Percentiles rank a stretch among this genome's conserved stretches.
Evolutionary conservation across 1,140 invertebrate genomes (phyloP).

Genomic region (Trichonephila clavipes): DNA sequence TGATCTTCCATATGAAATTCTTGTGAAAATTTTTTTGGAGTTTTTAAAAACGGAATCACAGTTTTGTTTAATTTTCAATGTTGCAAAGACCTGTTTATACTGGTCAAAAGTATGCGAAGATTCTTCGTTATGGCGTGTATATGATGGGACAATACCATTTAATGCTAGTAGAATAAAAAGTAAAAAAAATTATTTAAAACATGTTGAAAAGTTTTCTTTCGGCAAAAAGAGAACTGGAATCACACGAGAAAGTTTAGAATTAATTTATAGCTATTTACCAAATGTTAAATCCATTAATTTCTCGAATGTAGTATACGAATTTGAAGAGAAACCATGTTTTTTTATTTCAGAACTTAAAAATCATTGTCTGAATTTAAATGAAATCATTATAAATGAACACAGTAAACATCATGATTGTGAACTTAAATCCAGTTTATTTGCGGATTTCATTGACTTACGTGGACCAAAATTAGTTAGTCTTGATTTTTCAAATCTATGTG

Average conservation of each 20-base stretch:
- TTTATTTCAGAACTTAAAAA: background rate
- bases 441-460: background rate
- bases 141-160: background rate
- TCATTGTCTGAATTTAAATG: background rate
- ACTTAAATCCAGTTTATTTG: background rate
- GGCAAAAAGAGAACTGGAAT: background rate
- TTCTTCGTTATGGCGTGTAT: background rate
- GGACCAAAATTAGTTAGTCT: slow-evolving; percentile 11
- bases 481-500: background rate
- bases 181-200: background rate
- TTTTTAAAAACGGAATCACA: background rate
- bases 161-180: background rate
- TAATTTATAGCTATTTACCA: background rate
- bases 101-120: background rate
- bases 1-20: background rate
- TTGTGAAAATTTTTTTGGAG: background rate
- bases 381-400: background rate
- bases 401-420: background rate
- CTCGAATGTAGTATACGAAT: background rate
- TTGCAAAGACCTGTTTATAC: background rate
- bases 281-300: background rate
- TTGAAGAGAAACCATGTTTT: background rate
- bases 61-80: background rate
- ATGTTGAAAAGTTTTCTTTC: background rate
- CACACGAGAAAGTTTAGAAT: background rate